Evolutionary conservation across 2,888 invertebrate genomes (phyloP).

Genomic region (Clanis bilineata): DNA sequence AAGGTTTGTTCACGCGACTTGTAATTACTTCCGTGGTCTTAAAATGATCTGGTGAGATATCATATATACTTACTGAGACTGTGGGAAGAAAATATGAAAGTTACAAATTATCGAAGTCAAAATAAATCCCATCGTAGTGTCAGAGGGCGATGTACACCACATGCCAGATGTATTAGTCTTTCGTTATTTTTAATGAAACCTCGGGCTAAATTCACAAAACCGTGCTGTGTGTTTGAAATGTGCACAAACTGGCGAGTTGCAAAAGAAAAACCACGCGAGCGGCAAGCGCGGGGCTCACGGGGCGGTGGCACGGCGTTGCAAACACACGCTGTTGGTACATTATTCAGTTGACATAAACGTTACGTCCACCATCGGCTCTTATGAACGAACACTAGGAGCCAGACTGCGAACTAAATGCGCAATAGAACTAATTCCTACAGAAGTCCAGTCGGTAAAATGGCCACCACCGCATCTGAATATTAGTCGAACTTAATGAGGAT

Average conservation of each 20-base stretch:
- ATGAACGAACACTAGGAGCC: background rate
- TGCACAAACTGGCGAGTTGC: background rate
- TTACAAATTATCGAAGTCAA: too few species aligned
- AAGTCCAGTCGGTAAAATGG: background rate
- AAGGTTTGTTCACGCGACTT: too few species aligned
- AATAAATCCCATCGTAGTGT: too few species aligned
- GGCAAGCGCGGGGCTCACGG: background rate
- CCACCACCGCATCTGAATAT: too few species aligned
- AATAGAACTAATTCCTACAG: background rate
- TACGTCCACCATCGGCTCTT: background rate
- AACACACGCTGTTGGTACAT: too few species aligned
- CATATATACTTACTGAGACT: too few species aligned
- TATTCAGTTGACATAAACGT: background rate
- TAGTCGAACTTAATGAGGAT: too few species aligned
- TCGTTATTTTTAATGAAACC: conserved; percentile 6
- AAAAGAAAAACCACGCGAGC: background rate
- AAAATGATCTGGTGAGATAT: too few species aligned
- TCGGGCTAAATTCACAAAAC: background rate
- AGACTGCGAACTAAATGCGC: background rate
- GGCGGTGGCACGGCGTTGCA: background rate
- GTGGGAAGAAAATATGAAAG: too few species aligned
- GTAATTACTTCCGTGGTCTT: too few species aligned
- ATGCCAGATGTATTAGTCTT: background rate
- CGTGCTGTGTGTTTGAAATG: background rate
- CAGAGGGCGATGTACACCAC: too few species aligned